Base-by-base conservation (phyloP, 1,140 invertebrate species). In the Dufourea novaeangliae region DNA sequence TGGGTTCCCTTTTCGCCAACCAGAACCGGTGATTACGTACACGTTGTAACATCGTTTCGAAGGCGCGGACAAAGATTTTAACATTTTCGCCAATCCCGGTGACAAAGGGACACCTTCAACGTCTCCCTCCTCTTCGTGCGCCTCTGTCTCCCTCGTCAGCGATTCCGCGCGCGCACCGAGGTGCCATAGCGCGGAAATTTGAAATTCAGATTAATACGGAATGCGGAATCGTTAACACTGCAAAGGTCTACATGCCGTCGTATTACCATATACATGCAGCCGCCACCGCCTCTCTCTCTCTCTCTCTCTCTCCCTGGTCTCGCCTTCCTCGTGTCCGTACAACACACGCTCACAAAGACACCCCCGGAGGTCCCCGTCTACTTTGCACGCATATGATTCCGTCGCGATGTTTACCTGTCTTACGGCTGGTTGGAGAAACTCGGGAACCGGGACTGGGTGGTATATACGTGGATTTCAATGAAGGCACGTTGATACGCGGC, bases 131-230 rank as follows among this genome's bases (percentile, higher is more conserved):
- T n/a, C n/a, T n/a, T n/a, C 34, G 29, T 46, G 52, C 63, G 22
- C 32, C 14, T 32, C 22, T 12, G 46, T 52, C 54, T 44, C 50
- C 27, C 52, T 76, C 66, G 64, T 62, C 39, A 75, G 63, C 79
- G 72, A 78, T 67, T 78, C 56, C 57, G 22, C 64, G 54, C 67
- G 81, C 63, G 34, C n/a, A n/a, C n/a, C n/a, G 34, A 83, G 80
- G 80, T 78, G 81, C 59, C 80, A 44, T 75, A 62, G 72, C 67
- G 72, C 46, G 64, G 41, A 73, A 78, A 83, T 83, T 82, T 83
- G 81, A 83, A 83, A 83, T 83, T 83, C 75, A 83, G 81, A 83
- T 83, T 83, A 82, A 83, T 83, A 82, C 66, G 37, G 64, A 63
- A 70, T 62, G 79, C 73, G 67, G 70, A 82, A 69, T 82, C 80